Percentiles rank a stretch among this genome's conserved stretches.
phyloP scores from a whole-genome alignment of 2,113 vertebrate genomes.

The Lepus americanus region DNA sequence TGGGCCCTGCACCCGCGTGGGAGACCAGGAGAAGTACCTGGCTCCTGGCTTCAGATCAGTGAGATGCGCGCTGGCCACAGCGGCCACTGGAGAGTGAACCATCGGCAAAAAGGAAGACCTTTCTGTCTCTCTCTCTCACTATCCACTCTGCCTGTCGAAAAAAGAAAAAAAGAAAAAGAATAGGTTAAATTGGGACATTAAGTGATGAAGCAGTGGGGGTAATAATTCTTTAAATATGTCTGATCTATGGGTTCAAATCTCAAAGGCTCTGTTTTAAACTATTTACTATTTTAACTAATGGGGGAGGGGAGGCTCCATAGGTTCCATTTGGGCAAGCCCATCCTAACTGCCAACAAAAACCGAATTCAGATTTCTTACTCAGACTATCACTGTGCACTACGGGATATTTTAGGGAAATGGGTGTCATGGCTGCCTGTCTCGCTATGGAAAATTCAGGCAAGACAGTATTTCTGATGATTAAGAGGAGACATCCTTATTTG shows the following conservation, averaged over 20 bases:
- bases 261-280: slow-evolving; percentile 40
- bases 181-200: slow-evolving; percentile 30
- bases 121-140: too few species aligned
- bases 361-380: slow-evolving; percentile 56
- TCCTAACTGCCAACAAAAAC: slow-evolving; percentile 35
- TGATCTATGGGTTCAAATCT: slow-evolving; percentile 23
- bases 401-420: neutral
- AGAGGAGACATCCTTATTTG: neutral
- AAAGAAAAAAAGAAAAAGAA: neutral
- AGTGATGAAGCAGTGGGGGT: neutral
- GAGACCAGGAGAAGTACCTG: too few species aligned
- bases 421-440: neutral
- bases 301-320: neutral
- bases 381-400: neutral
- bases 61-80: too few species aligned
- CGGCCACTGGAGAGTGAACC: too few species aligned
- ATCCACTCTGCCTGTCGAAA: too few species aligned
- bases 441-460: neutral
- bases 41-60: too few species aligned
- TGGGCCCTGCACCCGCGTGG: too few species aligned
- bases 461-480: neutral
- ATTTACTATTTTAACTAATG: slow-evolving; percentile 56
- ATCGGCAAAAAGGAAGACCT: too few species aligned
- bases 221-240: slow-evolving; percentile 60
- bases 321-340: slow-evolving; percentile 38